A percentile compares a stretch with the other conserved stretches of the same genome.
phyloP scores from a whole-genome alignment of 1,140 invertebrate species.

The Globodera rostochiensis region DNA sequence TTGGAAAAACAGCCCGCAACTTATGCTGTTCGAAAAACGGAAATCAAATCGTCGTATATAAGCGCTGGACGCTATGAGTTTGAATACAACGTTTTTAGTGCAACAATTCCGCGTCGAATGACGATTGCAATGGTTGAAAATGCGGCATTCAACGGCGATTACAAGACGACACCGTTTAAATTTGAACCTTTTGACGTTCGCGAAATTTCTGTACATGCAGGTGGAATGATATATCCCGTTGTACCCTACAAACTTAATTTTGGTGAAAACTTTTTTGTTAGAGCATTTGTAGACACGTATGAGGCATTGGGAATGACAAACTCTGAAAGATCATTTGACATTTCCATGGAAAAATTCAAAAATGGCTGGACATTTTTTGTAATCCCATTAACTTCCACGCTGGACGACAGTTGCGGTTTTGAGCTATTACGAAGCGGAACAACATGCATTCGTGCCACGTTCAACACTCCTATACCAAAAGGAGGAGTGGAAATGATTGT shows the following conservation, averaged over 20 bases:
- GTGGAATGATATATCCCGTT: conserved; percentile 29
- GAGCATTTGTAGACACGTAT: conserved; percentile 35
- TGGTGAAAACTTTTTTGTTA: conserved; percentile 5
- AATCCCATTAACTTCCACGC: conserved; percentile 1
- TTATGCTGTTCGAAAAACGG: conserved; percentile 31
- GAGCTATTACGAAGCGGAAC: conserved; percentile 27
- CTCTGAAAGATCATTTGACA: conserved; percentile 17
- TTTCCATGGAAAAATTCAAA: conserved; percentile 17
- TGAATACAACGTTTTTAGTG: conserved; percentile 29
- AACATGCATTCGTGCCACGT: conserved; percentile 15
- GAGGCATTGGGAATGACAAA: conserved; percentile 12
- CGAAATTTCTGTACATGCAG: conserved; percentile 19
- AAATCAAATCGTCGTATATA: conserved; percentile 25
- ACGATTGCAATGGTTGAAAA: conserved; percentile 4
- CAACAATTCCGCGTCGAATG: not conserved
- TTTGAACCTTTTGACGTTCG: conserved; percentile 32
- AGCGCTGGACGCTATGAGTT: conserved; percentile 29
- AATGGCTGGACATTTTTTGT: conserved; percentile 30
- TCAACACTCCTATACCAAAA: conserved; percentile 17
- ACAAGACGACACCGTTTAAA: conserved; percentile 14
- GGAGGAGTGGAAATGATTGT: conserved; percentile 31
- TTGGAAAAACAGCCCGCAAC: conserved; percentile 21
- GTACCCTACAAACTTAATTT: conserved; percentile 36
- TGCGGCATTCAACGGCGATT: conserved; percentile 23
- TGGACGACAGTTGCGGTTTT: conserved; percentile 26